These are phyloP conservation scores for Pantherophis alleghaniensis DNA, from an alignment of 2,797 vertebrate species.

Conservation along the genomic window DNA sequence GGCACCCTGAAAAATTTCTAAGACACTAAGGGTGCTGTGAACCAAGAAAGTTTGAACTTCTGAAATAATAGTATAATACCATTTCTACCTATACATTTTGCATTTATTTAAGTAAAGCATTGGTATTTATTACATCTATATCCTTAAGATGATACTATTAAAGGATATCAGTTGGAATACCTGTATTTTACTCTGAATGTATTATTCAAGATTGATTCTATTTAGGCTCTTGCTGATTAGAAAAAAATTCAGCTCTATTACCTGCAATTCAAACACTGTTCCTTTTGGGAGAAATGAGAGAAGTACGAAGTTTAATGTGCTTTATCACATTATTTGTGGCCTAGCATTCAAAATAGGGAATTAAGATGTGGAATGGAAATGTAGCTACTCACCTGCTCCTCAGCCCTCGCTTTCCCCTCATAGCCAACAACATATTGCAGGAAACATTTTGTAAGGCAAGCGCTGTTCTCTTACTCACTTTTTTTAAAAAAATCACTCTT, in stretches of 20 bases:
- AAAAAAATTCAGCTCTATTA: neutral
- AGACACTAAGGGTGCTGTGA: neutral
- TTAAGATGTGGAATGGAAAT: conserved; percentile 76
- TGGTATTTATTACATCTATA: neutral
- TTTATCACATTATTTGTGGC: no score
- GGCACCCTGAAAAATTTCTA: neutral
- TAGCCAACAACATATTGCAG: conserved; percentile 70
- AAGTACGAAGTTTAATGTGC: neutral
- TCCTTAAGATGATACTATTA: neutral
- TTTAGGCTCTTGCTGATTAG: neutral
- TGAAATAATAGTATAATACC: neutral
- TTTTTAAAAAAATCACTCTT: conserved; percentile 63
- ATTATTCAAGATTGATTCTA: neutral
- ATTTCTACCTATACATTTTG: neutral
- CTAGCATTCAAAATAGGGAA: conserved; percentile 53
- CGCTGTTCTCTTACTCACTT: conserved; percentile 52
- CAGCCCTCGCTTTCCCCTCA: conserved; percentile 64
- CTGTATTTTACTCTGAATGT: neutral
- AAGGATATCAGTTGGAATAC: neutral
- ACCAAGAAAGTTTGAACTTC: neutral
- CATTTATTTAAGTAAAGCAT: neutral
- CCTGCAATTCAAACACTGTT: neutral
- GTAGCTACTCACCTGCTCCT: conserved; percentile 71
- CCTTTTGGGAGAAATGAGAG: neutral
- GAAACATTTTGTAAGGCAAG: conserved; percentile 61